Evolutionary conservation across 2,888 invertebrate species (phyloP), one percentile per base, ranked within the genome.

Genomic region (Parasteatoda lunata): DNA sequence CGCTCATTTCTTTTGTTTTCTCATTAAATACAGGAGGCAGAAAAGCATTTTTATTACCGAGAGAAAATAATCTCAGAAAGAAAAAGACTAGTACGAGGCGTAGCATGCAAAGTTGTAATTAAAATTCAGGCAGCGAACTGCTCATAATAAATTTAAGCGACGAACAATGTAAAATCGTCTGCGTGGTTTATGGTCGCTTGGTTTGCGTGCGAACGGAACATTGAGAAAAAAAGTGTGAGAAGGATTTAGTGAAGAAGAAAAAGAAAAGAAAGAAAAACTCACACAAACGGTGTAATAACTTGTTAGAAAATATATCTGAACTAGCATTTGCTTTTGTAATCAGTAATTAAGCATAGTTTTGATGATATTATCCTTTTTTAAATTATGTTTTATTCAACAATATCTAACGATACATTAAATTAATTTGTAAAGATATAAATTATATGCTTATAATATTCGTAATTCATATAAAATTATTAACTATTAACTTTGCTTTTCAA

Each of bases 91-190:
- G 30, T 52, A 81, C 49, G 68, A 59, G n/a, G 8, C 11, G 75
- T 7, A 15, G 75, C 81, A 81, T 73, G 81, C 81, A 68, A 81
- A 81, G 51, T 13, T 48, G 81, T 75, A 81, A 81, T 81, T 81
- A 81, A 81, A 81, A 81, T 81, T 75, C 81, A 69, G 54, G 68
- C 73, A 73, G 73, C 59, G 73, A 68, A 68, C 59, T 11, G 54
- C 11, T 69, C 52, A 75, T 65, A 68, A 75, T 81, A 81, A 80
- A 72, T 80, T 80, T 81, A 48, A 81, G 54, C 68, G 15, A 72
- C 52, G 72, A 80, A 80, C 81, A 68, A 68, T 73, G 73, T 71
- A 51, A 70, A 6, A 54, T 70, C 69, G 66, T 30, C 13, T 49
- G 81, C 48, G 75, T 80, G 73, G 45, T 80, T 80, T 80, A 80